Evolutionary conservation across 2,888 invertebrate genomes (phyloP).

Genomic region (Augiades crinisus): DNA sequence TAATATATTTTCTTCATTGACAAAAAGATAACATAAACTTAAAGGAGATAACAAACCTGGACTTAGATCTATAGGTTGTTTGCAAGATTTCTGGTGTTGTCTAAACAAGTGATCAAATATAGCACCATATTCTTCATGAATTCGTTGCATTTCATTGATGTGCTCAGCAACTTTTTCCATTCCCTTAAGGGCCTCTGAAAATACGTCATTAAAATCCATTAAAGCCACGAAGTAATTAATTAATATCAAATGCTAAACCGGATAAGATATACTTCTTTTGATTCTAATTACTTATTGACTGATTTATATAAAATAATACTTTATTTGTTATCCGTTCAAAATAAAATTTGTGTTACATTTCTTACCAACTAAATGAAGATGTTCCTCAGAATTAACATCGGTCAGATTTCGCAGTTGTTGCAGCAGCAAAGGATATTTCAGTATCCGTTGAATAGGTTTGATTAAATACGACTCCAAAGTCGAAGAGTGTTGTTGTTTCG

Average conservation of each 20-base stretch:
- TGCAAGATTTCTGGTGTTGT: conserved; percentile 97
- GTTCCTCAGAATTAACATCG: conserved; percentile 95
- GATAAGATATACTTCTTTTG: no score
- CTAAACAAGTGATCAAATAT: conserved; percentile 98
- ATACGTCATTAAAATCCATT: conserved; percentile 4
- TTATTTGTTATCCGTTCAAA: no score
- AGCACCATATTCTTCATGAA: conserved; percentile 99
- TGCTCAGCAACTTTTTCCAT: conserved; percentile 99
- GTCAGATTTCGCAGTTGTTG: conserved; percentile 97
- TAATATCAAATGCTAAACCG: background rate
- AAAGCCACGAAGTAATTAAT: background rate
- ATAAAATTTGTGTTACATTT: background rate
- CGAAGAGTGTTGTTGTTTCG: conserved; percentile 97
- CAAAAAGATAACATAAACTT: no score
- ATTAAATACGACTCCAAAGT: conserved; percentile 98
- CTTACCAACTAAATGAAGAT: conserved; percentile 94
- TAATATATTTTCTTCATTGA: no score
- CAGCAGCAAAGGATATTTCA: conserved; percentile 97
- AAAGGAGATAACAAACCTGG: conserved; percentile 81
- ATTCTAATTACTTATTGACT: no score
- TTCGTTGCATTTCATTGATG: conserved; percentile 99
- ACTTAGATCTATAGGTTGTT: conserved; percentile 96
- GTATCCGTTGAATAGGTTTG: conserved; percentile 98
- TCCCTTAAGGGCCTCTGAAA: conserved; percentile 95
- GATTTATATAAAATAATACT: no score